Conservation (phyloP, 2,797 vertebrate species). For the Helostoma temminkii region DNA sequence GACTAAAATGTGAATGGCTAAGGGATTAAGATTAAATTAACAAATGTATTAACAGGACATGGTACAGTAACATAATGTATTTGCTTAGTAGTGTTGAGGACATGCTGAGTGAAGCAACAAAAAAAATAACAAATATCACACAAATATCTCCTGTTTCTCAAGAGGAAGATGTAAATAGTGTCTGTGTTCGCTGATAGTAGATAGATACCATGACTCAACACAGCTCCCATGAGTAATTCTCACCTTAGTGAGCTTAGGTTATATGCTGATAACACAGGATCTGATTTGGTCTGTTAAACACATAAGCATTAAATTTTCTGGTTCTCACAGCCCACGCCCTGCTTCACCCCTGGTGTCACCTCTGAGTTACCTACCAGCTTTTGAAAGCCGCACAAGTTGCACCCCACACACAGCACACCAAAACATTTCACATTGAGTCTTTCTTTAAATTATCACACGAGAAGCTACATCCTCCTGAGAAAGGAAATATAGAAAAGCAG, state of each 20-base stretch:
- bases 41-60: too few relatives aligned
- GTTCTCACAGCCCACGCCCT: constrained; percentile 40
- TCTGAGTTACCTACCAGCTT: constrained; percentile 25
- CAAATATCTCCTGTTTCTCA: background rate
- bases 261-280: constrained; percentile 5
- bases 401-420: constrained; percentile 82
- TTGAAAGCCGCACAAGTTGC: constrained; percentile 88
- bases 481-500: constrained; percentile 27
- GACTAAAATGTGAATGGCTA: too few relatives aligned
- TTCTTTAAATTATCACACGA: constrained; percentile 3
- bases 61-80: too few relatives aligned
- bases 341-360: constrained; percentile 27
- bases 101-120: background rate
- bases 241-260: background rate
- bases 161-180: constrained; percentile 11
- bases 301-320: constrained; percentile 4
- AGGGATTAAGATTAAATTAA: too few relatives aligned
- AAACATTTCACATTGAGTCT: constrained; percentile 81
- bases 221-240: background rate
- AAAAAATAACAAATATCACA: background rate
- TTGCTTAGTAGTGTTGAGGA: constrained; percentile 2
- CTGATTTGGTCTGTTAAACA: constrained; percentile 13
- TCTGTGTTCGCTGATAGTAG: constrained; percentile 3
- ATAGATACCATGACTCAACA: constrained; percentile 24
- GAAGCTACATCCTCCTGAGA: constrained; percentile 17